Base-by-base conservation (phyloP, 1,140 invertebrate species). In the Apocrypta bakeri region DNA sequence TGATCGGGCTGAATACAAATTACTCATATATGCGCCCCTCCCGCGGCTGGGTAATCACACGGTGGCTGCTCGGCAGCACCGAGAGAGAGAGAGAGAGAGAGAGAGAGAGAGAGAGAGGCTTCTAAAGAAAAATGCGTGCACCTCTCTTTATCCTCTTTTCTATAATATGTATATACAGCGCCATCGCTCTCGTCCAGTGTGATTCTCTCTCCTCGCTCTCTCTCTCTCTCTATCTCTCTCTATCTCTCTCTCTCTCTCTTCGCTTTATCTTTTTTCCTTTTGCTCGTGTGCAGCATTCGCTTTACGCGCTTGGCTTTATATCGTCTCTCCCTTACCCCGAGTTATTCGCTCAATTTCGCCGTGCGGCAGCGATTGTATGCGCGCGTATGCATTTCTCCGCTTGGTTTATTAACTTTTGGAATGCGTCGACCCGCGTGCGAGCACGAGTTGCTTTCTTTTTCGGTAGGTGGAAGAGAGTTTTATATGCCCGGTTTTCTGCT, bases 1-100 rank as follows among this genome's bases (percentile, higher is more conserved):
- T 92, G 91, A 92, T 91, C 91, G 90, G 89, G 90, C 91, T 92
- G 91, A 92, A 92, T 92, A 92, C 91, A 92, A 92, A 92, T 92
- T 92, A 92, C 91, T 92, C 90, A 91, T 91, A 92, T 91, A 90
- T 91, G 86, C 88, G 29, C 76, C 76, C 29, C 89, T 86, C 87
- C 85, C 84, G 74, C 64, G 8, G 83, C 82, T 81, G 87, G 87
- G 90, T 91, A 92, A 91, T 91, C 91, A 92, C 90, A 92, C 91
- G 90, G 90, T 92, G 90, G 90, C 90, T 90, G 89, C 89, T 87
- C 85, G 84, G 75, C 83, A 73, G 86, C 86, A 87, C 87, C 33
- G 33, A 37, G 33, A 37, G 33, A 37, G 33, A 4, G 33, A 37
- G 33, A 4, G 33, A 37, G 33, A 37, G 33, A 37, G 33, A 37